phyloP scores from a whole-genome alignment of 2,797 vertebrate species.

The Eulemur coronatus region DNA sequence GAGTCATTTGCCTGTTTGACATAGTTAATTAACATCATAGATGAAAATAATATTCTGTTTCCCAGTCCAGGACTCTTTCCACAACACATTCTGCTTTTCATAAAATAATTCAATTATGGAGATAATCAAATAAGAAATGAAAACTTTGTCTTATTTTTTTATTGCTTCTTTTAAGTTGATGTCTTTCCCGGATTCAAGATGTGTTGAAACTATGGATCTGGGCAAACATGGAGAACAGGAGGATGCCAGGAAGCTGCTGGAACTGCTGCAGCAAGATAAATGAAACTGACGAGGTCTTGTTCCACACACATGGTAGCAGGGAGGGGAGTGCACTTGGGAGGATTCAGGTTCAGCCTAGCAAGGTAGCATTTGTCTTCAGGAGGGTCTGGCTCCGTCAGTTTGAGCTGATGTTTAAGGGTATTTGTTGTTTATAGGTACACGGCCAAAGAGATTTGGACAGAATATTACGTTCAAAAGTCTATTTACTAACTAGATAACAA shows the following conservation, averaged over 20 bases:
- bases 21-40: neutral
- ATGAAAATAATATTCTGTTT: neutral
- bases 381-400: neutral
- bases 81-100: neutral
- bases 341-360: neutral
- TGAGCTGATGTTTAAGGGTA: neutral
- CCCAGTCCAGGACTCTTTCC: neutral
- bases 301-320: neutral
- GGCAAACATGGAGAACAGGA: neutral
- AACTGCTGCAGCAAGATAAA: neutral
- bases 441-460: constrained; percentile 65
- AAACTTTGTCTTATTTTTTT: neutral
- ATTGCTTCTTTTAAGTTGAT: neutral
- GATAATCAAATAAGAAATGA: neutral
- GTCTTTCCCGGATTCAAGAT: neutral
- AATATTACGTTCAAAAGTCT: constrained; percentile 63
- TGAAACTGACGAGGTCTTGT: neutral
- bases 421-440: neutral
- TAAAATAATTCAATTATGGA: neutral
- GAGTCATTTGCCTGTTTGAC: neutral
- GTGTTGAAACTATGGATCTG: neutral
- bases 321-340: neutral
- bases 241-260: neutral
- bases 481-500: constrained; percentile 73
- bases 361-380: neutral